A percentile compares a stretch with the other conserved stretches of the same genome.
Conservation (phyloP, 2,888 invertebrate genomes). For the Ellobium chinense region DNA sequence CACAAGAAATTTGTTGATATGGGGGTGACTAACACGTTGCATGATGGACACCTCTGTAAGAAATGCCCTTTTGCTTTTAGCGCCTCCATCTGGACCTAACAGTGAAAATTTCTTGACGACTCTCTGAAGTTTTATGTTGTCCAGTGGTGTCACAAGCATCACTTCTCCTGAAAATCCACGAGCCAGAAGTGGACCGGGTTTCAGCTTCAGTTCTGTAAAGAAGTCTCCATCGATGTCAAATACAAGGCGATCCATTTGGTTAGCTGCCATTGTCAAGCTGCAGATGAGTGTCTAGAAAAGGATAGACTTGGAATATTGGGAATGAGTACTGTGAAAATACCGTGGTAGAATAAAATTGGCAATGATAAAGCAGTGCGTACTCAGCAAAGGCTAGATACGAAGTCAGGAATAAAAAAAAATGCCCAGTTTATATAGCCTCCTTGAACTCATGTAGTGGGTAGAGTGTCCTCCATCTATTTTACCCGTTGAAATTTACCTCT, state of each 20-base stretch:
- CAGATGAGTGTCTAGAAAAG: background rate
- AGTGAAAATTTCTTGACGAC: slow-evolving; percentile 15
- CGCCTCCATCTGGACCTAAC: background rate
- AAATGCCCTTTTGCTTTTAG: background rate
- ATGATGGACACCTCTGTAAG: background rate
- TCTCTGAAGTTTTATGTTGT: background rate
- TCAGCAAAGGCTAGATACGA: background rate
- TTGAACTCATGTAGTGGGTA: no score
- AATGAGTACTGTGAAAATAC: no score
- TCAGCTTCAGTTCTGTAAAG: background rate
- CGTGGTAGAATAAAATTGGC: no score
- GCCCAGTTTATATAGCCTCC: no score
- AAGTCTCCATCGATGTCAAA: background rate
- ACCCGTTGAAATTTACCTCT: no score
- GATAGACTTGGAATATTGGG: background rate
- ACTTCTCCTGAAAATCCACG: background rate
- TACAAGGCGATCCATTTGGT: background rate
- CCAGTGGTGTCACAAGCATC: background rate
- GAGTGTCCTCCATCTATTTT: no score
- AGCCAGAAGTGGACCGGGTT: background rate
- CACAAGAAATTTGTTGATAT: background rate
- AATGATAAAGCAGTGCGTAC: background rate
- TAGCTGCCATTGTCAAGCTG: background rate
- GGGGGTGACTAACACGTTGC: background rate
- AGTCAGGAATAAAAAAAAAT: no score